Percentiles rank a stretch among this genome's conserved stretches.
phyloP scores from a whole-genome alignment of 2,888 invertebrate species.

The Branchipolynoe longqiensis region DNA sequence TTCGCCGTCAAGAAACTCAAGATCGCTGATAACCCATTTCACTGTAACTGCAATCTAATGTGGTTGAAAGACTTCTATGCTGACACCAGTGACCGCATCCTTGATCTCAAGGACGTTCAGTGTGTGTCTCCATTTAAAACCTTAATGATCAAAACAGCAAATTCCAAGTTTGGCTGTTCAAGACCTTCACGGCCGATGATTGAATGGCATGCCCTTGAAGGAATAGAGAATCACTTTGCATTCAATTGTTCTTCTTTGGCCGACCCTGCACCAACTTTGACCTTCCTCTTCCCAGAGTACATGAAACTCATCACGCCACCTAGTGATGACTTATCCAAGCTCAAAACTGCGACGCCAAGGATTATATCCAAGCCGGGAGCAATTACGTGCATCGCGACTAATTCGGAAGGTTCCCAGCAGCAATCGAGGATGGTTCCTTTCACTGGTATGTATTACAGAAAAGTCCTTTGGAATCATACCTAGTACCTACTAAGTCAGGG shows the following conservation, averaged over 20 bases:
- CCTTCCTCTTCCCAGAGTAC: conserved; percentile 59
- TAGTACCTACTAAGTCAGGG: too few species aligned
- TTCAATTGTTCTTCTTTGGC: conserved; percentile 64
- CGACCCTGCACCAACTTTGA: conserved; percentile 67
- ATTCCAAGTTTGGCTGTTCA: conserved; percentile 59
- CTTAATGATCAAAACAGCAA: conserved; percentile 31
- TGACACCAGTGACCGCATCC: conserved; percentile 61
- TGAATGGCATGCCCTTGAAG: conserved; percentile 52
- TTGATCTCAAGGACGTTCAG: conserved; percentile 62
- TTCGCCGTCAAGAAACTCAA: conserved; percentile 66
- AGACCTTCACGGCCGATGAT: conserved; percentile 60
- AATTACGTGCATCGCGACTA: conserved; percentile 64
- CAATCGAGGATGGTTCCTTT: not conserved
- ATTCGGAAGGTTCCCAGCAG: conserved; percentile 61
- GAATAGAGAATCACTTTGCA: conserved; percentile 44
- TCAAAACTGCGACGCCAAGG: conserved; percentile 63
- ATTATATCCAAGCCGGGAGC: conserved; percentile 62
- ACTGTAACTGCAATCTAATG: conserved; percentile 67
- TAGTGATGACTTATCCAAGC: conserved; percentile 63
- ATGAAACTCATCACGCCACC: conserved; percentile 64
- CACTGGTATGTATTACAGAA: conserved; percentile 2
- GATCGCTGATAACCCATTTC: conserved; percentile 65
- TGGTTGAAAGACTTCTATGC: conserved; percentile 65
- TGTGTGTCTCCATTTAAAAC: conserved; percentile 62
- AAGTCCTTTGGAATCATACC: too few species aligned